Evolutionary conservation across 2,888 invertebrate species (phyloP), one percentile per base, ranked within the genome.

Genomic region (Alentia gelatinosa): DNA sequence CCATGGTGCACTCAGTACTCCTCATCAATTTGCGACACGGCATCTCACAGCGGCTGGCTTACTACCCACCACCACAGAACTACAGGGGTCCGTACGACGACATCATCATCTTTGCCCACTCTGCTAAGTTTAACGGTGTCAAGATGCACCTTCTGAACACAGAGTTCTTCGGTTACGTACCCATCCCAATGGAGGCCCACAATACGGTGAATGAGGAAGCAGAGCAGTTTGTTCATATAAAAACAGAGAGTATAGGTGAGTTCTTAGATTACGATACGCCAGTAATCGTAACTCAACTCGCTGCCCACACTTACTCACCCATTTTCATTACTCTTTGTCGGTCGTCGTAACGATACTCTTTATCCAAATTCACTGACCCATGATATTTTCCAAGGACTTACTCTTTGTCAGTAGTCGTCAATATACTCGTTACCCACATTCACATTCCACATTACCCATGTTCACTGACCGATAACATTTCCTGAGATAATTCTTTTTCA

Each of bases 1-100:
- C 99, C 0, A 98, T 99, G 98, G 97, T 99, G 0, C 99, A 99
- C 95, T 98, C 98, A 0, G 98, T 98, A 5, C 97, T 99, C 23
- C 96, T 99, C 68, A 97, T 99, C 50, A 97, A 98, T 95, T 96
- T 99, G 90, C 97, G 97, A 30, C 96, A 96, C 90, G 94, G 95
- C 0, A 95, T 95, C 0, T 97, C 98, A 0, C 97, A 97, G 91
- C 93, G 95, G 23, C 96, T 99, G 9, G 98, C 98, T 0, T 99
- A 98, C 94, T 96, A 97, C 91, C 97, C 97, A 0, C 95, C 97
- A 0, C 97, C 97, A 89, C 94, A 97, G 0, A 94, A 94, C 94
- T 96, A 96, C 90, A 96, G 97, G 90, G 98, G 98, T 0, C 98
- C 98, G 0, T 96, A 97, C 0, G 99, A 99, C 96, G 99, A 99